These are phyloP conservation scores for Drosophila pruinosa DNA, from an alignment of 1,140 invertebrate genomes.

Conservation along the genomic window DNA sequence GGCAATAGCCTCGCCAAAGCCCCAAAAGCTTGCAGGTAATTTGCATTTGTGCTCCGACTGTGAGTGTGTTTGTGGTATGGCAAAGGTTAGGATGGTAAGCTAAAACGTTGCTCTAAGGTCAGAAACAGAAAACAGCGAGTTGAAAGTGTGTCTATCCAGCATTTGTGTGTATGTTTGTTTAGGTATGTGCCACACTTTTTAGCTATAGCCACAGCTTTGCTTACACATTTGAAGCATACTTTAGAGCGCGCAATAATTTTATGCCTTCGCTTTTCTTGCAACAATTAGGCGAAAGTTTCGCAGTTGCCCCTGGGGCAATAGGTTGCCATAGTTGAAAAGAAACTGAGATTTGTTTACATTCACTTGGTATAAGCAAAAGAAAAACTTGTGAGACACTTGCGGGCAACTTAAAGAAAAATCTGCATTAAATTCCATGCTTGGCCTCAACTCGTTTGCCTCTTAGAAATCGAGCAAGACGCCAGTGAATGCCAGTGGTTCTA, in stretches of 20 bases:
- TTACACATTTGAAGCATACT: constrained; percentile 15
- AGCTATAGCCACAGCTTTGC: neutral
- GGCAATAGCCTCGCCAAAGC: neutral
- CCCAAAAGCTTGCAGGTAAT: constrained; percentile 16
- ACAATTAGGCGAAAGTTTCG: constrained; percentile 14
- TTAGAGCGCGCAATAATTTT: constrained; percentile 11
- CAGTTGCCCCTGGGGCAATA: neutral
- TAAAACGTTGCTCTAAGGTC: constrained; percentile 28
- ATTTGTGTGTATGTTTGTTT: constrained; percentile 13
- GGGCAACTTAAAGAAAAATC: neutral
- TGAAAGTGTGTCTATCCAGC: constrained; percentile 7
- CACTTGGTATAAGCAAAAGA: neutral
- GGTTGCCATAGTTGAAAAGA: neutral
- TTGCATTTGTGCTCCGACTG: constrained; percentile 36
- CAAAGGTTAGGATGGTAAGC: neutral
- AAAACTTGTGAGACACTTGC: neutral
- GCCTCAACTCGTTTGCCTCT: neutral
- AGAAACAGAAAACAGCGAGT: constrained; percentile 5
- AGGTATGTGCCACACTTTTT: neutral
- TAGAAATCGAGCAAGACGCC: neutral
- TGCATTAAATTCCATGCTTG: neutral
- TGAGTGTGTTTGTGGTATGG: neutral
- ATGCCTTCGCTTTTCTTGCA: constrained; percentile 7
- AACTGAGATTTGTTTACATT: neutral
- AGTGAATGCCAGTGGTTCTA: neutral